Evolutionary conservation across 2,113 vertebrate genomes (phyloP).

Genomic region (Myotis yumanensis): DNA sequence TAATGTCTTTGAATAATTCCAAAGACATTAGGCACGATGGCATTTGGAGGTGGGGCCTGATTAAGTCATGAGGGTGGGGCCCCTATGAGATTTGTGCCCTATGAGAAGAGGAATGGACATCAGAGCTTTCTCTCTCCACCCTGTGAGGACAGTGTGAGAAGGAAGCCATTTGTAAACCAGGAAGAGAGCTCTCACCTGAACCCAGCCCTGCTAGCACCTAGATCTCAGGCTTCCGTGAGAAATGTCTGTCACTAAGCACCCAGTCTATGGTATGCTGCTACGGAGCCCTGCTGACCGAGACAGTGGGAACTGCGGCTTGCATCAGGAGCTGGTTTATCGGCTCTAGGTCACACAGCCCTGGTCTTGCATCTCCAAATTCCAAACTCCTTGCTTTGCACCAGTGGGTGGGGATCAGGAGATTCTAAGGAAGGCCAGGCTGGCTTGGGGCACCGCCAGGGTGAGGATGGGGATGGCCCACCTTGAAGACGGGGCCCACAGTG

Average conservation of each 20-base stretch:
- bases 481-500: not conserved
- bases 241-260: not conserved
- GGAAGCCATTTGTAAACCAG: not conserved
- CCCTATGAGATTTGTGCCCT: not conserved
- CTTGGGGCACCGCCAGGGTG: not conserved
- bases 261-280: not conserved
- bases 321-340: no score
- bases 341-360: not conserved
- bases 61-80: not conserved
- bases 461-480: no score
- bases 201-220: rapidly evolving
- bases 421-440: not conserved
- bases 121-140: not conserved
- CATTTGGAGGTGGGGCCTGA: not conserved
- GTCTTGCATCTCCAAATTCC: not conserved
- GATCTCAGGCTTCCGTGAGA: not conserved
- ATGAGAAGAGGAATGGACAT: not conserved
- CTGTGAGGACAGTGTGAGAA: not conserved
- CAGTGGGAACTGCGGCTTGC: not conserved
- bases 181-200: not conserved
- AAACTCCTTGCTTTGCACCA: not conserved
- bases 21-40: not conserved
- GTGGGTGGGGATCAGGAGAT: not conserved
- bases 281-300: not conserved
- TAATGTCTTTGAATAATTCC: no score